Evolutionary conservation across 2,797 vertebrate species (phyloP), one percentile per base, ranked within the genome.

Genomic region (Anabas testudineus): DNA sequence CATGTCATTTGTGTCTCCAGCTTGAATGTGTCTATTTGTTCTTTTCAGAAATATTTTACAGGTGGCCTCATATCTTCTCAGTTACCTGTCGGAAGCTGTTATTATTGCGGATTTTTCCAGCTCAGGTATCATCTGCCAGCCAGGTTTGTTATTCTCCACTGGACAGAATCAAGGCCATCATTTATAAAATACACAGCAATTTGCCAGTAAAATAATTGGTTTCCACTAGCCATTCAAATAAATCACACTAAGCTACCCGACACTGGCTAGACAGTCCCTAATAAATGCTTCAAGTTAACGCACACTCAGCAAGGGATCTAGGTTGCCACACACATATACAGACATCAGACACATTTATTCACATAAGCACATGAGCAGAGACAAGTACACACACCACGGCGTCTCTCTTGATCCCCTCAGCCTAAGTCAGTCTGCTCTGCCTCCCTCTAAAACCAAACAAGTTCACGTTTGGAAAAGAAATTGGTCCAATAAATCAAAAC

Each of bases 401-500:
- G 87, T 91, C 85, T 68, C 65, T 70, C 70, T 64, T 90, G 88
- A 90, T 87, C 88, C 85, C 83, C 74, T 77, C 83, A 57, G 85
- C 68, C 88, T 86, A 77, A 78, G 77, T 73, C 76, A 67, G 87
- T 88, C 82, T 90, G 84, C 84, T 67, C 76, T 72, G 66, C 74
- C 84, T 89, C 77, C 80, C 69, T 72, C 78, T 81, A 72, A 83
- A 83, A 62, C 83, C 76, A 90, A 91, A 90, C 91, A 91, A 84
- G 71, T 75, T 56, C 78, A 80, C 71, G 46, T 88, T 91, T 84
- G 78, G 83, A 82, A 80, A 78, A 90, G 72, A 86, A 91, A 91
- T 87, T 88, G 85, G 75, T 62, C 72, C 83, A 87, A 90, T 92
- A 90, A 92, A 93, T 92, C 90, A 89, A 77, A 80, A 87, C 69